Evolutionary conservation across 2,797 vertebrate genomes (phyloP).

Genomic region (Eospalax fontanierii): DNA sequence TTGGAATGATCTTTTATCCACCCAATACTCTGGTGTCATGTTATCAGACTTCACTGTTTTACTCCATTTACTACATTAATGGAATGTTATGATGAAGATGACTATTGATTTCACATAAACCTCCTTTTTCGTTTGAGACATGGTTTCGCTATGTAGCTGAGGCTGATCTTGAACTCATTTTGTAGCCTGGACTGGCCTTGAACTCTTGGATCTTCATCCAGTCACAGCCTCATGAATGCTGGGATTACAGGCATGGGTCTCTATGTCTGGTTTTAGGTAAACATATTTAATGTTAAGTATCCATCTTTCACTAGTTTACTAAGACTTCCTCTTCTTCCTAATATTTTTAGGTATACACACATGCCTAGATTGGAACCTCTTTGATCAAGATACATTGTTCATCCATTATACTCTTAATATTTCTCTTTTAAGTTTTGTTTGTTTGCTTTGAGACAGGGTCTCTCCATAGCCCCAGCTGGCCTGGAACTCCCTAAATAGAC

Average conservation of each 20-base stretch:
- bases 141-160: not conserved
- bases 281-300: conserved; percentile 19
- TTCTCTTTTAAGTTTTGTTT: not conserved
- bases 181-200: no score
- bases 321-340: conserved; percentile 33
- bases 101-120: conserved; percentile 47
- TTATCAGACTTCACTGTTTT: not conserved
- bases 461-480: no score
- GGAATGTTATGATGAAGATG: conserved; percentile 23
- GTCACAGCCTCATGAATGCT: not conserved
- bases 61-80: conserved; percentile 32
- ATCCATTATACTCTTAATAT: conserved; percentile 8
- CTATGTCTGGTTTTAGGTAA: not conserved
- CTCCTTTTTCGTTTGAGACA: not conserved
- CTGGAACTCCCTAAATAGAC: no score
- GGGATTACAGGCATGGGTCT: not conserved
- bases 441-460: no score
- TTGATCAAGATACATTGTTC: not conserved
- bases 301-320: conserved; percentile 16
- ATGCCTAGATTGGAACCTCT: not conserved
- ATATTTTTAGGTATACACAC: conserved; percentile 53
- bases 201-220: not conserved
- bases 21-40: not conserved
- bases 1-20: not conserved
- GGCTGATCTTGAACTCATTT: no score